These are phyloP conservation scores for Triplophysa tibetana DNA, from an alignment of 2,113 vertebrate species.

Conservation along the genomic window DNA sequence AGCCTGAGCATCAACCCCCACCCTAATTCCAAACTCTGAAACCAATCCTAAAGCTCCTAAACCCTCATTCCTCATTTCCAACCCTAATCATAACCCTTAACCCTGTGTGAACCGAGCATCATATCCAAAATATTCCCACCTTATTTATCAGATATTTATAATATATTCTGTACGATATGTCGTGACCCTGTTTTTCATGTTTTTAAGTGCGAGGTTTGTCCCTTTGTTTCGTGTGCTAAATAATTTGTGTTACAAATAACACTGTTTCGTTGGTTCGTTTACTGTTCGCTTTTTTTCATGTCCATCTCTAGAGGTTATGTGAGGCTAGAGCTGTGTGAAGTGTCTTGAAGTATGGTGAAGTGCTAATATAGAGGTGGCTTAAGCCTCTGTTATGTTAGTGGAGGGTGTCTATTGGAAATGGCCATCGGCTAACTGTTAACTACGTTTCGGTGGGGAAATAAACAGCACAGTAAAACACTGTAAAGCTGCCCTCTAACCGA, in stretches of 20 bases:
- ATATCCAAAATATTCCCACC: conserved; percentile 44
- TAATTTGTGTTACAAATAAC: conserved; percentile 37
- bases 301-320: conserved; percentile 35
- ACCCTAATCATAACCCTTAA: not conserved
- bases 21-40: not conserved
- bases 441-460: not conserved
- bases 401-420: conserved; percentile 3
- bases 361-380: conserved; percentile 27
- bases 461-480: conserved; percentile 5
- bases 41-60: not conserved
- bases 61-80: not conserved
- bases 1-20: conserved; percentile 9
- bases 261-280: conserved; percentile 42
- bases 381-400: conserved; percentile 21
- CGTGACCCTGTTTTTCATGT: conserved; percentile 38
- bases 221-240: conserved; percentile 23
- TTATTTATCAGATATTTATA: conserved; percentile 43
- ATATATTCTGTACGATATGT: conserved; percentile 46
- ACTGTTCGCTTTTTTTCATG: conserved; percentile 41
- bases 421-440: conserved; percentile 10
- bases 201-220: conserved; percentile 28
- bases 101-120: conserved; percentile 4
- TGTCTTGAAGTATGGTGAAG: conserved; percentile 33
- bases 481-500: conserved; percentile 20
- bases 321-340: conserved; percentile 16